A percentile compares a stretch with the other conserved stretches of the same genome.
These are phyloP conservation scores for Rhagophthalmus giganteus DNA, from an alignment of 2,888 invertebrate genomes.

Conservation along the genomic window DNA sequence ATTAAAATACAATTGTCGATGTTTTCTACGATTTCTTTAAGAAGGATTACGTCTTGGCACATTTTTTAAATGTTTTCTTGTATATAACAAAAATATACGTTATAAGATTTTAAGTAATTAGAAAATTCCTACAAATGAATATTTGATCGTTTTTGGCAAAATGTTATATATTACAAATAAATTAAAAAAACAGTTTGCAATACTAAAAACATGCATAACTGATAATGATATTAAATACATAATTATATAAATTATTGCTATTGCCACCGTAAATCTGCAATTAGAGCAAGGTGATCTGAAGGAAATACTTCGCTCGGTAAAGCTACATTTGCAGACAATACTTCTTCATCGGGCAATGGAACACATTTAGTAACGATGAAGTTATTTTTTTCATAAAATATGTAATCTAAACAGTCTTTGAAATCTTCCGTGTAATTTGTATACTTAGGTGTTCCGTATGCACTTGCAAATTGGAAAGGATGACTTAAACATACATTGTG, in stretches of 20 bases:
- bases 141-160: neutral
- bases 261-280: conserved; percentile 69
- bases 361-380: conserved; percentile 70
- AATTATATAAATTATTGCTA: neutral
- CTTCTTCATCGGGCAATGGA: conserved; percentile 79
- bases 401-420: conserved; percentile 89
- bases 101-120: too few relatives aligned
- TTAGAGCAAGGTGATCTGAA: conserved; percentile 89
- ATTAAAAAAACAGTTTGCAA: too few relatives aligned
- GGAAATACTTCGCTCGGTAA: conserved; percentile 89
- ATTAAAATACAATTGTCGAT: too few relatives aligned
- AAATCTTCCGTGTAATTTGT: conserved; percentile 87
- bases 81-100: too few relatives aligned
- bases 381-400: conserved; percentile 74
- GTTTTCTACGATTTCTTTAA: too few relatives aligned
- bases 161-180: neutral
- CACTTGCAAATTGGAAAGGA: conserved; percentile 69
- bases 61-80: too few relatives aligned
- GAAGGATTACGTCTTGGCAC: too few relatives aligned
- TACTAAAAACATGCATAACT: too few relatives aligned
- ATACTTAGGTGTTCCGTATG: conserved; percentile 81
- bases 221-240: too few relatives aligned
- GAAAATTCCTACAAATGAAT: too few relatives aligned
- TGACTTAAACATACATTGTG: conserved; percentile 66
- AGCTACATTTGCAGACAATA: conserved; percentile 72